phyloP scores from a whole-genome alignment of 2,113 vertebrate species.

The Rhadina sibilatrix region DNA sequence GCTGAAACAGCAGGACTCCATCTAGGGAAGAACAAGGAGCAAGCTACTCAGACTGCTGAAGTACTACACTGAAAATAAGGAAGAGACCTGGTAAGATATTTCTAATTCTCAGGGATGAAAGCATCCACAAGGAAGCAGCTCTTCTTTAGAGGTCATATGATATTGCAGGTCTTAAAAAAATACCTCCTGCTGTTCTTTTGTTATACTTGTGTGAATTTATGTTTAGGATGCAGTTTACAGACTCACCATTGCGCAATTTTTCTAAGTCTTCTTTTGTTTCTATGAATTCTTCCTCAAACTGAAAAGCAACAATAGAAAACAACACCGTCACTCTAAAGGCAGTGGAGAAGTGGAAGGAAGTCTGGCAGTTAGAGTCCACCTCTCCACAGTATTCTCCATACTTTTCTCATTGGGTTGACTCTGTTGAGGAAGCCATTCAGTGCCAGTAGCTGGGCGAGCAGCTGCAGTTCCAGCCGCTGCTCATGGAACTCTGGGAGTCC shows the following conservation, averaged over 20 bases:
- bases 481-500: not conserved
- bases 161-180: not conserved
- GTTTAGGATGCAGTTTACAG: not conserved
- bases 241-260: conserved; percentile 80
- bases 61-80: not conserved
- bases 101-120: not conserved
- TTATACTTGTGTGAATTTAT: not conserved
- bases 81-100: not conserved
- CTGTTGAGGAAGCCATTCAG: not conserved
- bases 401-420: not conserved
- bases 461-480: not conserved
- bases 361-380: not conserved
- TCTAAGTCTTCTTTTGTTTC: conserved; percentile 79
- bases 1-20: conserved; percentile 83
- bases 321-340: not conserved
- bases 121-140: not conserved
- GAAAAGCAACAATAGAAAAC: conserved; percentile 27
- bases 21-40: conserved; percentile 43
- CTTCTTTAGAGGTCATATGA: not conserved
- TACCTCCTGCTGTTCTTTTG: not conserved
- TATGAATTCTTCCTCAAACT: conserved; percentile 89
- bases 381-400: not conserved
- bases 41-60: not conserved
- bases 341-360: not conserved
- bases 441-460: not conserved